Conservation (phyloP, 2,888 invertebrate genomes). For the Cosmorhoe ocellata region DNA sequence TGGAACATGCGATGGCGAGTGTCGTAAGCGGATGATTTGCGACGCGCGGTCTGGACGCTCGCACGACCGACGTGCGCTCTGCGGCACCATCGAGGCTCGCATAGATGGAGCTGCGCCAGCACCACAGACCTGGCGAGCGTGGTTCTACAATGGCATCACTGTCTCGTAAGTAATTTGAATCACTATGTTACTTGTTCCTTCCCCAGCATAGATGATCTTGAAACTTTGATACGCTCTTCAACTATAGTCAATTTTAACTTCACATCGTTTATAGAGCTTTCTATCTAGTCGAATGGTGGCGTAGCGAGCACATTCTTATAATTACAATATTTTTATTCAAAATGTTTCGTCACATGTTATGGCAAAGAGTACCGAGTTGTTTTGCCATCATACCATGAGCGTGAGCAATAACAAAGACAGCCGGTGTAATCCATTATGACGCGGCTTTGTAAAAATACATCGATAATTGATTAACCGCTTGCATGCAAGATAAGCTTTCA, state of each 20-base stretch:
- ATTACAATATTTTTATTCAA: no score
- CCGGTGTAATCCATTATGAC: neutral
- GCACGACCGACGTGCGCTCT: conserved; percentile 91
- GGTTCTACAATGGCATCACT: conserved; percentile 93
- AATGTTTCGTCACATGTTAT: no score
- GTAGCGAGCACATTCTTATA: no score
- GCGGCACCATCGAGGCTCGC: conserved; percentile 91
- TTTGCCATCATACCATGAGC: no score
- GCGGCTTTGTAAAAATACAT: conserved; percentile 8
- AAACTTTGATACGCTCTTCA: no score
- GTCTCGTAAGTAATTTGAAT: conserved; percentile 87
- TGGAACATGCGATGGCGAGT: conserved; percentile 91
- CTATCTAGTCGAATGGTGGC: no score
- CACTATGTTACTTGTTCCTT: neutral
- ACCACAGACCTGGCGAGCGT: conserved; percentile 91
- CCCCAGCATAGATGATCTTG: neutral
- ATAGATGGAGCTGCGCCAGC: conserved; percentile 87
- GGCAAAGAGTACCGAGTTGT: no score
- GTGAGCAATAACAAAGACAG: no score
- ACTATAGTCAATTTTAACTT: no score
- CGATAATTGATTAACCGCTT: conserved; percentile 11
- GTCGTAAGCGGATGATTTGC: conserved; percentile 92
- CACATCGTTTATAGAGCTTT: no score
- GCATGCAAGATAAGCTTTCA: conserved; percentile 4
- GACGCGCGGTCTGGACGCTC: conserved; percentile 94